A percentile compares a stretch with the other conserved stretches of the same genome.
phyloP scores from a whole-genome alignment of 1,140 invertebrate genomes.

The Bombus affinis region DNA sequence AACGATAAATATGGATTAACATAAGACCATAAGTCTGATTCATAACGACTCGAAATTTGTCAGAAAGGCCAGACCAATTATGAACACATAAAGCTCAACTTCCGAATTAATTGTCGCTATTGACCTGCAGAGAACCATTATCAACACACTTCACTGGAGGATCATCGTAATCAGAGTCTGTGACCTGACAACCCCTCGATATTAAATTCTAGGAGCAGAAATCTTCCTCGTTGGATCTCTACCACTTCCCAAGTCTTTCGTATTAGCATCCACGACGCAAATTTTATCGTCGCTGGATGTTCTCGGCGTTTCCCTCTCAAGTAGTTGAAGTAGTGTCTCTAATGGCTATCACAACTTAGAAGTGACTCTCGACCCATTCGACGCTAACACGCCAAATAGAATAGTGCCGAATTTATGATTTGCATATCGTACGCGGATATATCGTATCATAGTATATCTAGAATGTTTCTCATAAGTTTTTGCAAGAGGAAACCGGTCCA shows the following conservation, averaged over 20 bases:
- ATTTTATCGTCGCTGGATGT: background rate
- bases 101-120: background rate
- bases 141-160: background rate
- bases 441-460: no score
- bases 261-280: background rate
- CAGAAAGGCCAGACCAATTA: background rate
- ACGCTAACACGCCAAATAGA: background rate
- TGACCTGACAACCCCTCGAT: background rate
- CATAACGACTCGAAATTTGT: background rate
- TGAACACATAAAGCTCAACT: background rate
- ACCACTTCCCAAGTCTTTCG: background rate
- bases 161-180: background rate
- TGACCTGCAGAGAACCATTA: background rate
- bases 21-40: background rate
- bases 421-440: no score
- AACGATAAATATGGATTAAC: background rate
- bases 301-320: background rate
- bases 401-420: background rate
- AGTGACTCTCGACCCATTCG: background rate
- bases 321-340: background rate
- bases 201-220: background rate
- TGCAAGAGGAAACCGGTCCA: no score
- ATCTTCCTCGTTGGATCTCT: background rate
- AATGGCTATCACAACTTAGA: background rate
- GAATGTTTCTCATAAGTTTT: no score